Percentiles rank a stretch among this genome's conserved stretches.
Conservation (phyloP, 2,888 invertebrate genomes). For the Pollenia griseotomentosa region DNA sequence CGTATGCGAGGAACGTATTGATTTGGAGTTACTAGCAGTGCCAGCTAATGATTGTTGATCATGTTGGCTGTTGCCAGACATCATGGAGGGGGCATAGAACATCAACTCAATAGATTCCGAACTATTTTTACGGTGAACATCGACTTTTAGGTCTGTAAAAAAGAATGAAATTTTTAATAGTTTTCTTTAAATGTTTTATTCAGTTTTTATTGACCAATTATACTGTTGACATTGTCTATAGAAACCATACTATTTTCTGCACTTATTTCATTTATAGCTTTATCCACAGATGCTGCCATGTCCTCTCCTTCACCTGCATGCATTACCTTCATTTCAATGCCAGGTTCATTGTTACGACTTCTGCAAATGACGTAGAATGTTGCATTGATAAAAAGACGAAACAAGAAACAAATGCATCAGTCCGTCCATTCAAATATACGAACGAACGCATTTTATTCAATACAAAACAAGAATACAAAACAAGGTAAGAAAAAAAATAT, state of each 20-base stretch:
- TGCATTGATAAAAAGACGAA: constrained; percentile 43
- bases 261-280: constrained; percentile 84
- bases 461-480: constrained; percentile 25
- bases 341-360: constrained; percentile 89
- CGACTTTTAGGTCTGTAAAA: constrained; percentile 92
- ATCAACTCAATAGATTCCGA: constrained; percentile 93
- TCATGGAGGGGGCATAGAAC: constrained; percentile 84
- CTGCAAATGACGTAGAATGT: constrained; percentile 61
- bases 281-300: constrained; percentile 86
- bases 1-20: constrained; percentile 77
- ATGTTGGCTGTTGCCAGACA: constrained; percentile 79
- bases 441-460: constrained; percentile 54
- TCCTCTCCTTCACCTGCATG: constrained; percentile 84
- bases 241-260: constrained; percentile 84
- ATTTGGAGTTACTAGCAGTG: constrained; percentile 79
- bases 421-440: background rate
- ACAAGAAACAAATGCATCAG: constrained; percentile 11
- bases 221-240: constrained; percentile 87
- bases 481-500: background rate
- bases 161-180: background rate
- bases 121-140: constrained; percentile 96
- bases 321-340: constrained; percentile 93
- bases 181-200: background rate
- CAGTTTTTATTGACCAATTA: constrained; percentile 86
- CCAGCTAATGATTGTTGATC: constrained; percentile 81